Conservation (phyloP, 2,797 vertebrate genomes). For the Ctenopoma multispine region DNA sequence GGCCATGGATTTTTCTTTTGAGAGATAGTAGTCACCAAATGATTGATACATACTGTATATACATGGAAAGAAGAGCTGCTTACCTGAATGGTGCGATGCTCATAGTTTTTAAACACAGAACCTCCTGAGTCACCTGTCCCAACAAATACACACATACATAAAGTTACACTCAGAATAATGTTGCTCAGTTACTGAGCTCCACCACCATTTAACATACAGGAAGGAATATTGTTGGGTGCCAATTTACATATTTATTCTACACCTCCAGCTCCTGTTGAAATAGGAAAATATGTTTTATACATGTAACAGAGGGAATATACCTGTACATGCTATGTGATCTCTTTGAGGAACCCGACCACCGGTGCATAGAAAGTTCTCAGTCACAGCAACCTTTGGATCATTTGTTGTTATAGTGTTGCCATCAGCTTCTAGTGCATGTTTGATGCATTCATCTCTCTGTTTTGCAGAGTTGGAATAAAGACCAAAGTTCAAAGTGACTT, state of each 20-base stretch:
- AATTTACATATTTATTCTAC: too few relatives aligned
- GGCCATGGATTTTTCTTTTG: neutral
- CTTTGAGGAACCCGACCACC: conserved; percentile 3
- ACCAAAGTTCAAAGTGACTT: neutral
- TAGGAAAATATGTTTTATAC: neutral
- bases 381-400: conserved; percentile 53
- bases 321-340: conserved; percentile 71
- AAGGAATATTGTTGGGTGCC: too few relatives aligned
- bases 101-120: conserved; percentile 71
- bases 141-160: conserved; percentile 10
- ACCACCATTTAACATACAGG: too few relatives aligned
- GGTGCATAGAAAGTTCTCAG: conserved; percentile 77
- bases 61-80: neutral
- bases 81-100: conserved; percentile 75
- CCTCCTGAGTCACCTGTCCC: conserved; percentile 77
- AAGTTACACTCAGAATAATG: neutral
- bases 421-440: conserved; percentile 27
- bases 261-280: neutral
- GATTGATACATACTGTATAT: too few relatives aligned
- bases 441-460: conserved; percentile 69
- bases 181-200: too few relatives aligned
- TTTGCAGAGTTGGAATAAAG: neutral
- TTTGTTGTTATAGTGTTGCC: conserved; percentile 24
- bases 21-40: too few relatives aligned
- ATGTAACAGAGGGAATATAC: conserved; percentile 37